Evolutionary conservation across 2,888 invertebrate species (phyloP).

Genomic region (Cheilosia impressa): DNA sequence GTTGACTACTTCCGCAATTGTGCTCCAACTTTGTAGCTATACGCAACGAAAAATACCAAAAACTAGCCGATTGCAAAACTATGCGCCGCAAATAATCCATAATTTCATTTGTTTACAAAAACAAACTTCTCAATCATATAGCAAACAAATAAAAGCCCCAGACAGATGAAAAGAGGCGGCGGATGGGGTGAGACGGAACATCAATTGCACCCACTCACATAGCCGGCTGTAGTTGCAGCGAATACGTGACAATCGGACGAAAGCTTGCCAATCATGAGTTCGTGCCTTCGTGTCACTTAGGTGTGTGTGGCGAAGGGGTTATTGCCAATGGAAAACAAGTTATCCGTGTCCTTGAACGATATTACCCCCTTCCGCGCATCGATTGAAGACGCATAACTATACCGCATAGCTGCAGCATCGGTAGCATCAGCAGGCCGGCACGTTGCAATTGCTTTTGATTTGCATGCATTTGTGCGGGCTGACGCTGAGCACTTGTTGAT

Average conservation of each 20-base stretch:
- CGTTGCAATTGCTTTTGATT: slow-evolving; percentile 30
- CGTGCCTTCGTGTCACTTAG: slow-evolving; percentile 71
- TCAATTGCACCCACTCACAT: slow-evolving; percentile 14
- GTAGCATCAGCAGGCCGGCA: slow-evolving; percentile 9
- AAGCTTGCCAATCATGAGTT: slow-evolving; percentile 61
- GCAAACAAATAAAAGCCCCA: slow-evolving; percentile 29
- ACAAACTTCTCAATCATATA: neutral
- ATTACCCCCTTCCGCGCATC: neutral
- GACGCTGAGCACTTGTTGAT: slow-evolving; percentile 32
- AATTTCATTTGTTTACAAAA: slow-evolving; percentile 55
- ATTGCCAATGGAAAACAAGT: slow-evolving; percentile 56
- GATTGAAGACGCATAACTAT: slow-evolving; percentile 22
- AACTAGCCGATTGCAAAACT: slow-evolving; percentile 1
- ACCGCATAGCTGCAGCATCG: slow-evolving; percentile 31
- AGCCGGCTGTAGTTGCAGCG: slow-evolving; percentile 13
- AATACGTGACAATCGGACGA: slow-evolving; percentile 68
- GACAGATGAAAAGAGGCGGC: slow-evolving; percentile 3
- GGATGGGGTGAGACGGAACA: neutral
- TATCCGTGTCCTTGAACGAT: slow-evolving; percentile 65
- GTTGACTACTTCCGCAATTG: neutral
- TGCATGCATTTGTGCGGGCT: neutral
- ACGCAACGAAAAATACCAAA: slow-evolving; percentile 2
- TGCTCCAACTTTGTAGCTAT: neutral
- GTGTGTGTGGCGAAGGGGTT: slow-evolving; percentile 29
- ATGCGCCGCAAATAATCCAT: slow-evolving; percentile 43